Base-by-base conservation (phyloP, 2,113 vertebrate genomes). In the Rhabdomys dilectus region DNA sequence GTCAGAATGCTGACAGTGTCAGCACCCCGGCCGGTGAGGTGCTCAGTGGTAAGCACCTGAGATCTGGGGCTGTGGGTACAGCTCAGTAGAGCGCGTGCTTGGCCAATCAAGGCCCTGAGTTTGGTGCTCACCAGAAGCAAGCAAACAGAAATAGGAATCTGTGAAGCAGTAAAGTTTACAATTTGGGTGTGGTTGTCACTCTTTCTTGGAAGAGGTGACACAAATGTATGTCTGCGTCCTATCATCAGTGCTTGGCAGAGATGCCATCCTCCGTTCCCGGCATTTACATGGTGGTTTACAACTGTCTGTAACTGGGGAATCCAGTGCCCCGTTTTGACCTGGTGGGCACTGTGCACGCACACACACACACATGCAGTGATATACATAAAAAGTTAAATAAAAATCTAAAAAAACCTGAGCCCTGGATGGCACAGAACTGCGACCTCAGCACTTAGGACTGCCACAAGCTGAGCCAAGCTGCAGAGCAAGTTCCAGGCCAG, bases 161-260 rank as follows among this genome's bases (percentile, higher is more conserved):
- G 8, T 64, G 76, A 91, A 85, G 34, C 68, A 88, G 72, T 96
- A 82, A 94, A 73, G 36, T 88, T 95, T 96, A 96, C 62, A 56
- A 2, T 91, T 89, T 94, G 39, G 34, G 15, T 84, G 17, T 51
- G 39, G 82, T 93, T 82, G 60, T 72, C 68, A 24, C 48, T 93
- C 48, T 91, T 88, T 94, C 62, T 88, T 94, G n/a, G 60, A 5
- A 4, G 15, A 3, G 36, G 29, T 85, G 62, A 91, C 31, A 66
- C 17, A 89, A 84, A 88, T 42, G n/a, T 68, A 29, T 82, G 58
- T 76, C 95, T 62, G 73, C 26, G 39, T 88, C 29, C 24, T 39
- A 84, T 16, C 82, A 8, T 86, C 45, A 51, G 6, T 93, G 31
- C 70, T 31, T 70, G 62, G 10, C 13, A 86, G 58, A 93, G 88